Evolutionary conservation across 2,113 vertebrate species (phyloP).

Genomic region (Terrapene triunguis): DNA sequence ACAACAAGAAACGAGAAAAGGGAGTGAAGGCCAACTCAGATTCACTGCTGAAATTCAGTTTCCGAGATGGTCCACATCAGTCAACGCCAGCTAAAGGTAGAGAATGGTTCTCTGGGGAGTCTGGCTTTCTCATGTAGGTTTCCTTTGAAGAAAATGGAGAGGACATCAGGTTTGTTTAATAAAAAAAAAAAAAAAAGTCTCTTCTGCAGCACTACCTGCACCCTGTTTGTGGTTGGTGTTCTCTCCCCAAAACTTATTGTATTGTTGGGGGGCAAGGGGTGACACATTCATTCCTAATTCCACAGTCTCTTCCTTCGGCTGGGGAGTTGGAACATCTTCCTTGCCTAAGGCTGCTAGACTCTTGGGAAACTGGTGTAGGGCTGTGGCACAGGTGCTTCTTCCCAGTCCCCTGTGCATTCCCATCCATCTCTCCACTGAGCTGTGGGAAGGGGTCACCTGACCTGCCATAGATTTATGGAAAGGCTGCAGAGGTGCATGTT

Average conservation of each 20-base stretch:
- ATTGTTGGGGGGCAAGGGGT: neutral
- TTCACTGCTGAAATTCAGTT: neutral
- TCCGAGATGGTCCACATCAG: constrained; percentile 30
- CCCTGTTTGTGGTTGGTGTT: neutral
- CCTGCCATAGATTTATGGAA: neutral
- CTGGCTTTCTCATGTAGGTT: neutral
- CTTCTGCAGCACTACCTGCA: neutral
- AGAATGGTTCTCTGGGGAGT: neutral
- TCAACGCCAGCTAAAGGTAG: constrained; percentile 75
- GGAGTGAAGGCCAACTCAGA: neutral
- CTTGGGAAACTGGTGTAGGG: neutral
- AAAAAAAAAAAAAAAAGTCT: neutral
- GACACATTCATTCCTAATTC: neutral
- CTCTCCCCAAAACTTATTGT: fast-evolving
- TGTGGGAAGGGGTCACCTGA: neutral
- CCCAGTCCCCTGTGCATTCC: neutral
- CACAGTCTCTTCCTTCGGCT: neutral
- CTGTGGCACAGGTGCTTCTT: neutral
- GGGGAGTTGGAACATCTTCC: neutral
- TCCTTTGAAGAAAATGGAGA: neutral
- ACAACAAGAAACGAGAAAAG: constrained; percentile 56
- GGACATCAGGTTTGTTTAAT: neutral
- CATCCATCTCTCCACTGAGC: neutral
- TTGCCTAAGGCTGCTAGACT: neutral
- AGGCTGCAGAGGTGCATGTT: neutral